Conservation (phyloP, 2,113 vertebrate genomes). For the Fulmarus glacialis region DNA sequence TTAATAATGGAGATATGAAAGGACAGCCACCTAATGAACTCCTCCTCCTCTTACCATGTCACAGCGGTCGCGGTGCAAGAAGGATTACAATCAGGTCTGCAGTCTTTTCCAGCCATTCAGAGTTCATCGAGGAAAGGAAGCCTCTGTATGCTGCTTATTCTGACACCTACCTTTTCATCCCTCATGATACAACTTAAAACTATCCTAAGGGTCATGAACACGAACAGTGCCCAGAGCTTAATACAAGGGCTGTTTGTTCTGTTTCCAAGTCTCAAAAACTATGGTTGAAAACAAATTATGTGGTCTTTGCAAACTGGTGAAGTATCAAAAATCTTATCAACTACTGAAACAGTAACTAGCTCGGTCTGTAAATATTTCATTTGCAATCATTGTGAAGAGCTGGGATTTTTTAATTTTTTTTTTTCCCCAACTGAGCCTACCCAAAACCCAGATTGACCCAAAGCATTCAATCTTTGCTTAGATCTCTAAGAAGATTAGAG, state of each 20-base stretch:
- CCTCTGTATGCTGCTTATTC: not conserved
- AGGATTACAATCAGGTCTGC: not conserved
- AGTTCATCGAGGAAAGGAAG: not conserved
- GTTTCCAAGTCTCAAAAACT: not conserved
- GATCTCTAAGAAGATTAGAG: slow-evolving; percentile 65
- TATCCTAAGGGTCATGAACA: not conserved
- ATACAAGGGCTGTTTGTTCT: not conserved
- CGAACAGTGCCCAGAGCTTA: not conserved
- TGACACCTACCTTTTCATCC: not conserved
- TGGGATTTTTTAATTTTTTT: not conserved
- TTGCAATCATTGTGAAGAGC: not conserved
- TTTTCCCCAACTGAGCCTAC: not conserved
- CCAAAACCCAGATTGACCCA: slow-evolving; percentile 41
- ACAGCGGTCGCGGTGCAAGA: not conserved
- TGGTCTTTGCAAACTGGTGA: not conserved
- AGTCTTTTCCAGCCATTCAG: not conserved
- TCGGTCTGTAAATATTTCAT: not conserved
- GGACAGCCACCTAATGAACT: not conserved
- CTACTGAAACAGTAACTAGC: not conserved
- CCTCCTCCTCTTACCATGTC: not conserved
- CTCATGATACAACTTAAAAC: not conserved
- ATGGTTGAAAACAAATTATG: not conserved
- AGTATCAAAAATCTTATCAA: not conserved
- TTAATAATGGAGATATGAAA: not conserved
- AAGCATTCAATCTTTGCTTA: slow-evolving; percentile 58